A percentile compares a stretch with the other conserved stretches of the same genome.
These are phyloP conservation scores for Microlaimidae sp. DNA, from an alignment of 2,888 invertebrate genomes.

Conservation along the genomic window DNA sequence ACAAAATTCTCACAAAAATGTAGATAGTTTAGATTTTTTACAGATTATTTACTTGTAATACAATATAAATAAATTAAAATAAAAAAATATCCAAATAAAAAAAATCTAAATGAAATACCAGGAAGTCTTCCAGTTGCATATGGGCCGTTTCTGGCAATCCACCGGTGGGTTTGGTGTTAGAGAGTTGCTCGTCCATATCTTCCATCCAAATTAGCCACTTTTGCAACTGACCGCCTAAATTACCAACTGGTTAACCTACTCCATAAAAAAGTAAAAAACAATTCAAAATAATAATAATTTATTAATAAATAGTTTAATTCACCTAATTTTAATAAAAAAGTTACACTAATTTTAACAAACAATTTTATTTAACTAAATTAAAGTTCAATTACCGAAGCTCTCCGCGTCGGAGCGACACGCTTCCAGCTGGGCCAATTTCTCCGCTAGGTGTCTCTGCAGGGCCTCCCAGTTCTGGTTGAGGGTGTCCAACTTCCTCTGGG, in stretches of 20 bases:
- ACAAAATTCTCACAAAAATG: too few species aligned
- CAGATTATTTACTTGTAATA: too few species aligned
- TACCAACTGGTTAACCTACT: conserved; percentile 62
- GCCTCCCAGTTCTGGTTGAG: conserved; percentile 78
- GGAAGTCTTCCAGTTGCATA: conserved; percentile 87
- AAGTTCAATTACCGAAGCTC: conserved; percentile 22
- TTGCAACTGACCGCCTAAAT: conserved; percentile 87
- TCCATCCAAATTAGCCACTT: conserved; percentile 79
- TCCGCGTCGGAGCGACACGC: conserved; percentile 60
- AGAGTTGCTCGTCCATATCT: conserved; percentile 79
- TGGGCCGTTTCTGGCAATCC: conserved; percentile 93
- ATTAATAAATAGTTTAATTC: too few species aligned
- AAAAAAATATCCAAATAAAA: too few species aligned
- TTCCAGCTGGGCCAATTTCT: conserved; percentile 72
- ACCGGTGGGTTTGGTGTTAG: conserved; percentile 86
- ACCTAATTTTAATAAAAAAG: too few species aligned
- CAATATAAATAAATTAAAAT: too few species aligned
- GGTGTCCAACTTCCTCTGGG: conserved; percentile 50
- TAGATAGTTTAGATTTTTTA: too few species aligned
- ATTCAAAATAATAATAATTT: too few species aligned
- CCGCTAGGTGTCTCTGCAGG: conserved; percentile 62
- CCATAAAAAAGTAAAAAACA: conserved; percentile 8
- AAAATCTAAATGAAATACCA: too few species aligned
- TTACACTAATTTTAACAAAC: too few species aligned
- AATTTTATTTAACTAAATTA: too few species aligned